Percentiles rank a stretch among this genome's conserved stretches.
phyloP scores from a whole-genome alignment of 2,888 invertebrate genomes.

The Venusia cambrica region DNA sequence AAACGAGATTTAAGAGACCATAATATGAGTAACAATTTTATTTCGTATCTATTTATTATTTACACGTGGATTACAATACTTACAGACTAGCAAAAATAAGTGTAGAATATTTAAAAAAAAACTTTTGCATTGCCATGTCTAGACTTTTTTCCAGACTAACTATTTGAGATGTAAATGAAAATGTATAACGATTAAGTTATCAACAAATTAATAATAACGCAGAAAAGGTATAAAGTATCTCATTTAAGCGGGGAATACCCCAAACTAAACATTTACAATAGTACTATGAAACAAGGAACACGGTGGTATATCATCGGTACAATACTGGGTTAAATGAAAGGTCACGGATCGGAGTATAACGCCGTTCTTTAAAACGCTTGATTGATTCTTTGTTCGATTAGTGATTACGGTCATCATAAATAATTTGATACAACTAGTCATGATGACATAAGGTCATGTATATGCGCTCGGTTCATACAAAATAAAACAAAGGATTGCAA shows the following conservation, averaged over 20 bases:
- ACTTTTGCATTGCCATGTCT: too few relatives aligned
- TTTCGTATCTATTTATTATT: constrained; percentile 32
- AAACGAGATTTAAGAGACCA: constrained; percentile 15
- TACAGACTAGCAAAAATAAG: too few relatives aligned
- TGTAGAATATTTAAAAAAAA: too few relatives aligned
- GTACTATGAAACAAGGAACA: constrained; percentile 15
- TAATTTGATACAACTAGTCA: too few relatives aligned
- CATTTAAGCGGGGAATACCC: constrained; percentile 15
- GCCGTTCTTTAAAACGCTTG: constrained; percentile 10
- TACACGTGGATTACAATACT: constrained; percentile 28
- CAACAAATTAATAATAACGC: constrained; percentile 20
- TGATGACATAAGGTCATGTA: too few relatives aligned
- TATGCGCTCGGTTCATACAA: too few relatives aligned
- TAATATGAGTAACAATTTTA: constrained; percentile 29
- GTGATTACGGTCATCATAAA: too few relatives aligned
- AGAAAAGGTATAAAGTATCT: constrained; percentile 17
- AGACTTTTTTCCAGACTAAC: too few relatives aligned
- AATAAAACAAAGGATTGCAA: too few relatives aligned
- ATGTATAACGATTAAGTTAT: constrained; percentile 21
- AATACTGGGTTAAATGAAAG: constrained; percentile 26
- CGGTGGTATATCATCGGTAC: constrained; percentile 16
- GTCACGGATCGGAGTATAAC: constrained; percentile 23
- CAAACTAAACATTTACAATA: not conserved
- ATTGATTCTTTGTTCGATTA: not conserved
- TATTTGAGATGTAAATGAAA: too few relatives aligned